A percentile compares a stretch with the other conserved stretches of the same genome.
Evolutionary conservation across 2,888 invertebrate genomes (phyloP).

Genomic region (Terebella lapidaria): DNA sequence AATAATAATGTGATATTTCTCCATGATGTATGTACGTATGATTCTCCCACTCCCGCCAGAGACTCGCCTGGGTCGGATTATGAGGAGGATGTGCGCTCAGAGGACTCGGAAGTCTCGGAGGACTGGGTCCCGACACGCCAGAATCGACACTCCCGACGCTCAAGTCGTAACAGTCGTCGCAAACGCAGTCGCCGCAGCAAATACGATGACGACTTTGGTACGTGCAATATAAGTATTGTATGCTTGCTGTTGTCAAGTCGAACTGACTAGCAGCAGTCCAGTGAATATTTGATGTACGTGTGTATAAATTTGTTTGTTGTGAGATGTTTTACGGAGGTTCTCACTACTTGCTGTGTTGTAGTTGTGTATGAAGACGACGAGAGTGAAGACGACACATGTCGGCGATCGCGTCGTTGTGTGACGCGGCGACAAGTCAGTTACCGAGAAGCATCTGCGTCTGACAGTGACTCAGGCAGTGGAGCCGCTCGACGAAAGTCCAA

Average conservation of each 20-base stretch:
- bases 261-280: no score
- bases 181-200: slow-evolving; percentile 3
- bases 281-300: no score
- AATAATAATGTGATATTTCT: no score
- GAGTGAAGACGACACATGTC: slow-evolving; percentile 6
- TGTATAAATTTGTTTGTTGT: no score
- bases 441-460: slow-evolving; percentile 7
- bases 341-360: not conserved
- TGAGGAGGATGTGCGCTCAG: slow-evolving; percentile 1
- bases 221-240: not conserved
- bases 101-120: not conserved
- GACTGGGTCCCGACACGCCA: not conserved
- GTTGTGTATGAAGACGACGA: slow-evolving; percentile 9
- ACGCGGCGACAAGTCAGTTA: slow-evolving; percentile 9
- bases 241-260: not conserved
- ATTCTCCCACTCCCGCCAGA: no score
- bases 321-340: no score
- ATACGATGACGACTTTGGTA: slow-evolving; percentile 15
- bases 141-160: not conserved
- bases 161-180: not conserved
- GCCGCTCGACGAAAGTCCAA: not conserved
- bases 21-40: no score
- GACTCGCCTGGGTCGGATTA: not conserved
- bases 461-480: not conserved
- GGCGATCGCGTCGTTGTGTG: not conserved